These are phyloP conservation scores for Orius laevigatus DNA, from an alignment of 1,140 invertebrate genomes.

Conservation along the genomic window DNA sequence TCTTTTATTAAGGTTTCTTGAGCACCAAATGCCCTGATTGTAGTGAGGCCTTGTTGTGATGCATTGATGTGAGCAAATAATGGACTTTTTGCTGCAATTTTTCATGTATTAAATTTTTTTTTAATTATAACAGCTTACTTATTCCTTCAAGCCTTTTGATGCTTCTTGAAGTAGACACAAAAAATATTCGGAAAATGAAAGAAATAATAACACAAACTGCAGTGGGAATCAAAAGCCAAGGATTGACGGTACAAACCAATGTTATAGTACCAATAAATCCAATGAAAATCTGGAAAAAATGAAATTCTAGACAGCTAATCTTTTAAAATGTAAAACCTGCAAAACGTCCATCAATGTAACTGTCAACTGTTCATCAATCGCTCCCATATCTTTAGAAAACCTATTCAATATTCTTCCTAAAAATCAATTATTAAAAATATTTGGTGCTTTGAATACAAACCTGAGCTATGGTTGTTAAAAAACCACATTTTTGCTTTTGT, in stretches of 20 bases:
- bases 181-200: constrained; percentile 37
- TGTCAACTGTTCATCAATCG: constrained; percentile 73
- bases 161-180: constrained; percentile 46
- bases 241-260: constrained; percentile 41
- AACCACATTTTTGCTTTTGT: constrained; percentile 70
- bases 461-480: constrained; percentile 70
- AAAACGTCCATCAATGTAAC: constrained; percentile 58
- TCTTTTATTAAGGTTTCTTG: constrained; percentile 60
- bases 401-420: constrained; percentile 52
- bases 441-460: constrained; percentile 18
- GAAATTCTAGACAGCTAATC: no score
- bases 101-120: no score
- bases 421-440: constrained; percentile 6
- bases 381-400: constrained; percentile 63
- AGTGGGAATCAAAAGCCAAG: constrained; percentile 41
- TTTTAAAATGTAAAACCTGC: constrained; percentile 27
- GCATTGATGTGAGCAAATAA: constrained; percentile 76
- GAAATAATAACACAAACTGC: constrained; percentile 40
- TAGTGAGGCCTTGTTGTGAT: constrained; percentile 69
- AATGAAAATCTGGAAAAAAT: constrained; percentile 29
- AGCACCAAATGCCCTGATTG: constrained; percentile 67
- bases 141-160: constrained; percentile 53
- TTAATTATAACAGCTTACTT: constrained; percentile 28
- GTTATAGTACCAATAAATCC: constrained; percentile 47
- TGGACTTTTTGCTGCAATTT: constrained; percentile 40